Evolutionary conservation across 2,888 invertebrate species (phyloP).

Genomic region (Pseudococcus viburni): DNA sequence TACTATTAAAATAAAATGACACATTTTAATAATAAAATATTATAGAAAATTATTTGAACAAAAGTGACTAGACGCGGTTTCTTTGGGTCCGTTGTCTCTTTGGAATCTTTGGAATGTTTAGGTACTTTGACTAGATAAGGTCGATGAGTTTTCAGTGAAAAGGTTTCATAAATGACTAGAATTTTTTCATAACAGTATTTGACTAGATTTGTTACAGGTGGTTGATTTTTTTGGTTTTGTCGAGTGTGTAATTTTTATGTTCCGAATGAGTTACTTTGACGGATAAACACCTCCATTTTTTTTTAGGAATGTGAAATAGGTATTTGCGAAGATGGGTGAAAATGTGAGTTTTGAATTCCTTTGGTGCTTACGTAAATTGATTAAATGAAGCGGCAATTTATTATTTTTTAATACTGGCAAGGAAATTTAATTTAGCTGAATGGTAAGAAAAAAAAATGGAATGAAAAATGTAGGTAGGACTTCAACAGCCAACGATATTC

Average conservation of each 20-base stretch:
- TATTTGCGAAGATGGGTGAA: neutral
- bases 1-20: constrained; percentile 55
- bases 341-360: neutral
- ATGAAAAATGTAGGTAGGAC: neutral
- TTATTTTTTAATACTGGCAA: too few relatives aligned
- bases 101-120: constrained; percentile 20
- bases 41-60: constrained; percentile 56
- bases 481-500: neutral
- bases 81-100: constrained; percentile 4
- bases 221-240: neutral
- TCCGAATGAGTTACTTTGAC: neutral
- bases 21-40: constrained; percentile 5
- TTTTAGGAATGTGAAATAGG: neutral
- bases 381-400: neutral
- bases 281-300: neutral
- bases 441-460: neutral
- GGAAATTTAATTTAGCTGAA: neutral
- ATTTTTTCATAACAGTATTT: constrained; percentile 4
- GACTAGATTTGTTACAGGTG: constrained; percentile 26
- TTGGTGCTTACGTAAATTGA: neutral
- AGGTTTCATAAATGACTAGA: constrained; percentile 13
- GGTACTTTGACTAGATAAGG: constrained; percentile 32
- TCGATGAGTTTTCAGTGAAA: neutral
- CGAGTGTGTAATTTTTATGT: neutral
- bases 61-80: constrained; percentile 37